A percentile compares a stretch with the other conserved stretches of the same genome.
Evolutionary conservation across 2,113 vertebrate species (phyloP).

Genomic region (Eudyptes chrysolophus): DNA sequence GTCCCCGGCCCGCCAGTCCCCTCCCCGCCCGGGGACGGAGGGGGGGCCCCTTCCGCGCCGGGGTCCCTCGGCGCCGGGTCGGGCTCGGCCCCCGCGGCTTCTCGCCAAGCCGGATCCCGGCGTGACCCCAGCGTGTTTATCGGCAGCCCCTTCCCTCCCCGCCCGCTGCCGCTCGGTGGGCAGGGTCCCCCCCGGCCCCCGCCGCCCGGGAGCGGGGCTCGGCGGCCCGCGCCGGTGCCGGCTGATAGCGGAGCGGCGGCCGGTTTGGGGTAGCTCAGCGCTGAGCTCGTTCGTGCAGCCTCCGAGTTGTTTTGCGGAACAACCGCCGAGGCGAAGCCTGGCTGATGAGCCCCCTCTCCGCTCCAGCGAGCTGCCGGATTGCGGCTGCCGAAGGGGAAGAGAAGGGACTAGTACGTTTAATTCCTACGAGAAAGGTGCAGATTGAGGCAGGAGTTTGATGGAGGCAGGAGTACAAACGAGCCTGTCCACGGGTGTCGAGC

Average conservation of each 20-base stretch:
- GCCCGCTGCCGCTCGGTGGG: neutral
- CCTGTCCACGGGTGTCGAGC: neutral
- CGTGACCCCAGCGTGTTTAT: neutral
- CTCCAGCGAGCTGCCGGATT: neutral
- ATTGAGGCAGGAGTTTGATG: neutral
- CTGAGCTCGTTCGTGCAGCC: neutral
- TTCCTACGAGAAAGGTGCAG: neutral
- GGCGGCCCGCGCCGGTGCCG: too few relatives aligned
- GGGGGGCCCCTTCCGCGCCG: neutral
- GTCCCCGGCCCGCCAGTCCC: neutral
- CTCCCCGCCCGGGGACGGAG: neutral
- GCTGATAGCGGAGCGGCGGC: neutral
- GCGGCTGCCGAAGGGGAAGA: neutral
- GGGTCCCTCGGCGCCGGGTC: neutral
- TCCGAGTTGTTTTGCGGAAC: neutral
- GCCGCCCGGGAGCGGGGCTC: neutral
- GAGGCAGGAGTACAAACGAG: neutral
- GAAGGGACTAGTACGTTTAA: rapidly evolving
- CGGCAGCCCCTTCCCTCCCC: neutral
- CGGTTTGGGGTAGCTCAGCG: neutral
- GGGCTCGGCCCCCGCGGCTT: neutral
- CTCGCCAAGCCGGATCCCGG: neutral
- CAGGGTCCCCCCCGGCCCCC: rapidly evolving
- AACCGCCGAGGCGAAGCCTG: neutral
- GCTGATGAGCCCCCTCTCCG: neutral